Evolutionary conservation across 2,113 vertebrate genomes (phyloP).

Genomic region (Lampris incognitus): DNA sequence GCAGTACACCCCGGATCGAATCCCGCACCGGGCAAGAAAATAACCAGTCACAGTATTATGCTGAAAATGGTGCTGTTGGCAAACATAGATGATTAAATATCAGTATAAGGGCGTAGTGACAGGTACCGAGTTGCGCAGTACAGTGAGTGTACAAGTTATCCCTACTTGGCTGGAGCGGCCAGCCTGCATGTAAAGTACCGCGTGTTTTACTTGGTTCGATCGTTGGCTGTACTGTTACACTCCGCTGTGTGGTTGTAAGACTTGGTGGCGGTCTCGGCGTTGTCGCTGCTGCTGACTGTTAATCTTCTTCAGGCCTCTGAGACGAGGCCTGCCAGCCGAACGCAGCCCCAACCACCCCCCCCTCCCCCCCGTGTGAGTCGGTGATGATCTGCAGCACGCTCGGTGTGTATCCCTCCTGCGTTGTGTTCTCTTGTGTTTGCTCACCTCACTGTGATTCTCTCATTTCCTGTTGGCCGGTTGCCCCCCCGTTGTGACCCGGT

Average conservation of each 20-base stretch:
- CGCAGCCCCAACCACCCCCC: slow-evolving; percentile 40
- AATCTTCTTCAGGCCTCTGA: slow-evolving; percentile 7
- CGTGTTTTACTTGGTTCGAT: background rate
- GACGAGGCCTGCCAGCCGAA: slow-evolving; percentile 19
- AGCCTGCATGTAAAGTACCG: background rate
- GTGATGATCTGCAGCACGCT: slow-evolving; percentile 53
- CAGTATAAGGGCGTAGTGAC: too few relatives aligned
- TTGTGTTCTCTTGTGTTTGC: slow-evolving; percentile 61
- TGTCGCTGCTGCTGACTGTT: slow-evolving; percentile 39
- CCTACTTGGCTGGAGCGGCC: too few relatives aligned
- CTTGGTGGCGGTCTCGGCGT: background rate
- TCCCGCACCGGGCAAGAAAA: too few relatives aligned
- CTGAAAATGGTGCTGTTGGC: too few relatives aligned
- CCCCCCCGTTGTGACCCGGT: slow-evolving; percentile 81
- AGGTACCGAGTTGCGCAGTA: background rate
- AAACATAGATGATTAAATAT: too few relatives aligned
- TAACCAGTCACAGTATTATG: too few relatives aligned
- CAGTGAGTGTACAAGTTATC: too few relatives aligned
- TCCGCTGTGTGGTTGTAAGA: background rate
- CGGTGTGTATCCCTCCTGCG: slow-evolving; percentile 34
- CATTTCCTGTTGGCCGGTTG: slow-evolving; percentile 79
- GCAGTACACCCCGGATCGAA: too few relatives aligned
- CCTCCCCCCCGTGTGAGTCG: slow-evolving; percentile 51
- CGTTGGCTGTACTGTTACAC: background rate
- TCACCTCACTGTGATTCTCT: slow-evolving; percentile 84